These are phyloP conservation scores for Jaculus jaculus DNA, from an alignment of 2,113 vertebrate species.

Conservation along the genomic window DNA sequence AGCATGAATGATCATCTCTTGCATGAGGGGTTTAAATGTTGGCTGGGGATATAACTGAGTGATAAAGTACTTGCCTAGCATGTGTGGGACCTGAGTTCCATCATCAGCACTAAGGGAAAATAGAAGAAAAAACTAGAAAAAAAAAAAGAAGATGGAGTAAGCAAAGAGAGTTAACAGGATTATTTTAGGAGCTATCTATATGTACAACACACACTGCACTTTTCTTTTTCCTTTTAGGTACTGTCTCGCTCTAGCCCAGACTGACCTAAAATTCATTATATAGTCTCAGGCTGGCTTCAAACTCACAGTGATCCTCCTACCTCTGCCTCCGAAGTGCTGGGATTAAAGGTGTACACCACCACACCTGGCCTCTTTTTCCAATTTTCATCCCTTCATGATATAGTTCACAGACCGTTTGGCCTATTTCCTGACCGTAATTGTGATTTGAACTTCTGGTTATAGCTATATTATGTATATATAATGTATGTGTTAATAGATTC, in stretches of 20 bases:
- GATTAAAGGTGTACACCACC: no score
- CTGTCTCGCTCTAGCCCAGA: no score
- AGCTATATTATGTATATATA: not conserved
- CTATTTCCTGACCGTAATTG: not conserved
- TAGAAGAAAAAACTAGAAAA: not conserved
- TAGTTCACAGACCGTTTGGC: not conserved
- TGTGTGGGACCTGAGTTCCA: not conserved
- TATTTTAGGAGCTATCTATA: not conserved
- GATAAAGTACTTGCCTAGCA: rapidly evolving
- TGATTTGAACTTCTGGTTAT: not conserved
- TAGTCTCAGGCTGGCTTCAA: no score
- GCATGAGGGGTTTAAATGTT: not conserved
- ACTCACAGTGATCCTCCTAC: no score
- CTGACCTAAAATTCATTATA: no score
- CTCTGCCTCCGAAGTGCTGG: no score
- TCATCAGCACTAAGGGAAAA: not conserved
- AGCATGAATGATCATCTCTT: not conserved
- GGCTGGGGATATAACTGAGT: not conserved
- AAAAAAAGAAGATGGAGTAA: not conserved
- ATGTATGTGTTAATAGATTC: not conserved
- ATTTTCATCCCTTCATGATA: not conserved
- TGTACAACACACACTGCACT: no score
- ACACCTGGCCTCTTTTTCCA: not conserved
- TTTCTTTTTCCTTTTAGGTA: no score
- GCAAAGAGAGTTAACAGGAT: not conserved